Evolutionary conservation across 2,888 invertebrate species (phyloP).

Genomic region (Drosophila vallismaia): DNA sequence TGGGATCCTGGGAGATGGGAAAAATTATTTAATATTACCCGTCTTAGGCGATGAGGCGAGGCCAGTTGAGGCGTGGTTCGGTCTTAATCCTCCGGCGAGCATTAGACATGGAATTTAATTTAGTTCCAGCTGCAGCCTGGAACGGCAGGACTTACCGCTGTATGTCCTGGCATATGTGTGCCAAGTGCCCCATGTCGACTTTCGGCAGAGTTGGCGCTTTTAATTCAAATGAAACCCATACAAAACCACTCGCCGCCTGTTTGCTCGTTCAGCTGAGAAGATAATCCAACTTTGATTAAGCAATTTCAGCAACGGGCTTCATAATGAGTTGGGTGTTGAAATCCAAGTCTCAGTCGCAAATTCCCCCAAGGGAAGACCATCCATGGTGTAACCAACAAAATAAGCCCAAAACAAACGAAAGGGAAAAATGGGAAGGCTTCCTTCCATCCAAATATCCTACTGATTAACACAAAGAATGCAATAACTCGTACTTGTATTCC

Average conservation of each 20-base stretch:
- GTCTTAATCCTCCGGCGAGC: conserved; percentile 74
- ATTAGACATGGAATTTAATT: conserved; percentile 82
- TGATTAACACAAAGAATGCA: conserved; percentile 46
- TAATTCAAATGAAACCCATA: conserved; percentile 74
- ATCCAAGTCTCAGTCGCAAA: conserved; percentile 75
- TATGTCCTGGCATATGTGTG: conserved; percentile 33
- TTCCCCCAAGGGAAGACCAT: conserved; percentile 40
- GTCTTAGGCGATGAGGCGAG: conserved; percentile 56
- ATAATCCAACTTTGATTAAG: conserved; percentile 83
- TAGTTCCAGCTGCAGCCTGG: conserved; percentile 57
- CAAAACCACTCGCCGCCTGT: conserved; percentile 49
- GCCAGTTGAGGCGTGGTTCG: conserved; percentile 67
- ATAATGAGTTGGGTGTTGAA: conserved; percentile 80
- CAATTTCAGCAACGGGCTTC: conserved; percentile 67
- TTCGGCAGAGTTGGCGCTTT: conserved; percentile 64
- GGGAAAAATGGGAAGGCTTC: conserved; percentile 8
- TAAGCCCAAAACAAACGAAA: conserved; percentile 28
- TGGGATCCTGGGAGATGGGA: conserved; percentile 47
- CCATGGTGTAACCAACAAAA: conserved; percentile 40
- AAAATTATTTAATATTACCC: conserved; percentile 76
- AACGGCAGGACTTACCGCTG: conserved; percentile 6
- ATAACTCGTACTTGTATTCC: conserved; percentile 17
- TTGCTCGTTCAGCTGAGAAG: conserved; percentile 60
- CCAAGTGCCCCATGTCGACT: conserved; percentile 64
- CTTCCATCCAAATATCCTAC: conserved; percentile 4